These are phyloP conservation scores for Campylorhamphus procurvoides DNA, from an alignment of 2,113 vertebrate species.

Conservation along the genomic window DNA sequence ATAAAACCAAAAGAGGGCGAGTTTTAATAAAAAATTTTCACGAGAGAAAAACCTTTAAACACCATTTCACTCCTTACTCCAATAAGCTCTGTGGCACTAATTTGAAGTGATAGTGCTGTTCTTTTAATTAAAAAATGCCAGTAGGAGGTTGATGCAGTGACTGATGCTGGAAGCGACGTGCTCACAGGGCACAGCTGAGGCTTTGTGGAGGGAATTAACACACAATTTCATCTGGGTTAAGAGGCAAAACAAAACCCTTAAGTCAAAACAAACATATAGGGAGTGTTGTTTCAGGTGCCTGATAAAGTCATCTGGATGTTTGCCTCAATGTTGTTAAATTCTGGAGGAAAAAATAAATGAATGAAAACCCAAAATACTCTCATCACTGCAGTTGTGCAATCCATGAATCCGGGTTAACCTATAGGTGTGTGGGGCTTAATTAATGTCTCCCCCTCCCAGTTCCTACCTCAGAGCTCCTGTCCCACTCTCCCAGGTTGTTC, in stretches of 20 bases:
- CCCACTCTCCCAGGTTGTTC: not conserved
- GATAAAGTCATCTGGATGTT: not conserved
- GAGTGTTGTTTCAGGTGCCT: not conserved
- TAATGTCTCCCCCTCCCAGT: accelerated
- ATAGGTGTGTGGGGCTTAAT: not conserved
- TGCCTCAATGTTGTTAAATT: not conserved
- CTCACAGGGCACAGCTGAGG: not conserved
- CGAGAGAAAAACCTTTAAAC: constrained; percentile 18
- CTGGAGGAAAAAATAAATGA: not conserved
- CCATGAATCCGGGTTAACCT: not conserved
- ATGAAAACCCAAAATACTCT: not conserved
- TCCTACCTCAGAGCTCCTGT: not conserved
- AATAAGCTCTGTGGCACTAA: constrained; percentile 52
- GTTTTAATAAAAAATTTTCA: constrained; percentile 15
- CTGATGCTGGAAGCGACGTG: not conserved
- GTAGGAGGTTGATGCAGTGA: constrained; percentile 40
- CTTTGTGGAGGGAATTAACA: not conserved
- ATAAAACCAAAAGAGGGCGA: not conserved
- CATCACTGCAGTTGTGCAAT: not conserved
- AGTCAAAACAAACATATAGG: not conserved
- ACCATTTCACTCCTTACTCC: not conserved
- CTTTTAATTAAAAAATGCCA: constrained; percentile 62
- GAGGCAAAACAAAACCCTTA: not conserved
- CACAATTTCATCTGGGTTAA: not conserved
- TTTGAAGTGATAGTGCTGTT: constrained; percentile 57